Evolutionary conservation across 2,797 vertebrate genomes (phyloP).

Genomic region (Semaprochilodus insignis): DNA sequence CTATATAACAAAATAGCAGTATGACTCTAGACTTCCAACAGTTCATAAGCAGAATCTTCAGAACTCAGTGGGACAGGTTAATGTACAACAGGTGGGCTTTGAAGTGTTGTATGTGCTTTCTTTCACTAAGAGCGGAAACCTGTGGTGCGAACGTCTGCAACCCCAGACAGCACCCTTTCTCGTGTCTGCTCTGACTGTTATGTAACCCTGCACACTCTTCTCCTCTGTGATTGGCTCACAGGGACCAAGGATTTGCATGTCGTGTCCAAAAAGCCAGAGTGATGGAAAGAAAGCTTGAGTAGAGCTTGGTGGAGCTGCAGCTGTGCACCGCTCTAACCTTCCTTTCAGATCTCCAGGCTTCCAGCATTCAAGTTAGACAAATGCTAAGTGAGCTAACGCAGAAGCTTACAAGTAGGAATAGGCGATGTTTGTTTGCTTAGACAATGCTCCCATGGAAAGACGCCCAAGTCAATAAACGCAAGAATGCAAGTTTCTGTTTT

Average conservation of each 20-base stretch:
- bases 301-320: slow-evolving; percentile 33
- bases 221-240: slow-evolving; percentile 43
- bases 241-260: slow-evolving; percentile 45
- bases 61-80: not conserved
- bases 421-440: slow-evolving; percentile 4
- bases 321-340: slow-evolving; percentile 2
- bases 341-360: slow-evolving; percentile 8
- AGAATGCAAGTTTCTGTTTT: slow-evolving; percentile 40
- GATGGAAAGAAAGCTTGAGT: slow-evolving; percentile 10
- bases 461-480: slow-evolving; percentile 41
- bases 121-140: slow-evolving; percentile 6
- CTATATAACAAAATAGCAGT: not conserved
- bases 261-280: slow-evolving; percentile 22
- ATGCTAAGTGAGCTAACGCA: slow-evolving; percentile 4
- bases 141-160: slow-evolving; percentile 34
- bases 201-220: slow-evolving; percentile 32
- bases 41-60: not conserved
- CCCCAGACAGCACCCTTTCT: slow-evolving; percentile 43
- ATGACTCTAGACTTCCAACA: not conserved
- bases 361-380: slow-evolving; percentile 2
- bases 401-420: not conserved
- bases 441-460: slow-evolving; percentile 38
- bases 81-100: slow-evolving; percentile 41
- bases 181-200: slow-evolving; percentile 55
- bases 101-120: not conserved